Evolutionary conservation across 2,888 invertebrate genomes (phyloP), one percentile per base, ranked within the genome.

Genomic region (Drosophila crucigera): DNA sequence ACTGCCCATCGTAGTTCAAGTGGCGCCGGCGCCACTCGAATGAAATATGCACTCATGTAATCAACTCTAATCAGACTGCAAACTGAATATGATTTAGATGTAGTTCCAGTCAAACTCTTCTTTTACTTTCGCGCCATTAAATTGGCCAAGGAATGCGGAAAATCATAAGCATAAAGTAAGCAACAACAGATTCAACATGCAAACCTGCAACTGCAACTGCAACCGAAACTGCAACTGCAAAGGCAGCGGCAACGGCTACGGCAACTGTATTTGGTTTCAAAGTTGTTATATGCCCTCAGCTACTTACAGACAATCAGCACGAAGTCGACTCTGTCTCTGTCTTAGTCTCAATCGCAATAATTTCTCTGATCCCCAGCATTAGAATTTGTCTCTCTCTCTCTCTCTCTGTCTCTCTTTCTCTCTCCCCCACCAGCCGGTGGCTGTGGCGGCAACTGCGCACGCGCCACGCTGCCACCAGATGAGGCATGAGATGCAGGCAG

Each of bases 131-230:
- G 84, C 92, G 92, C 92, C 91, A 91, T 75, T 88, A 85, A 92
- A 90, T 91, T 88, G 81, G 65, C 52, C 63, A 54, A 83, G 77
- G 91, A 91, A 92, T 91, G 91, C 92, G 92, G 91, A 91, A 91
- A 91, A 88, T 91, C 82, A 68, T 70, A 66, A 73, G 68, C 65
- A 72, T 82, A 82, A 80, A 89, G 66, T 47, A 16, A 80, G 86
- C 76, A 76, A 76, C 30, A 59, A 70, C 69, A 56, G 76, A 82
- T 61, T 62, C 67, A 68, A 72, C 76, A 80, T 76, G 64, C 67
- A 52, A 75, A 65, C 55, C 28, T 61, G 71, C 66, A 55, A 75
- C 75, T 65, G 70, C 65, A 73, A 68, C 65, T 35, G 66, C 47
- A 50, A 37, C 67, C 31, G 61, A 69, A 67, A 68, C 22, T 37